These are phyloP conservation scores for Acanthurus tractus DNA, from an alignment of 2,797 vertebrate genomes.

Conservation along the genomic window DNA sequence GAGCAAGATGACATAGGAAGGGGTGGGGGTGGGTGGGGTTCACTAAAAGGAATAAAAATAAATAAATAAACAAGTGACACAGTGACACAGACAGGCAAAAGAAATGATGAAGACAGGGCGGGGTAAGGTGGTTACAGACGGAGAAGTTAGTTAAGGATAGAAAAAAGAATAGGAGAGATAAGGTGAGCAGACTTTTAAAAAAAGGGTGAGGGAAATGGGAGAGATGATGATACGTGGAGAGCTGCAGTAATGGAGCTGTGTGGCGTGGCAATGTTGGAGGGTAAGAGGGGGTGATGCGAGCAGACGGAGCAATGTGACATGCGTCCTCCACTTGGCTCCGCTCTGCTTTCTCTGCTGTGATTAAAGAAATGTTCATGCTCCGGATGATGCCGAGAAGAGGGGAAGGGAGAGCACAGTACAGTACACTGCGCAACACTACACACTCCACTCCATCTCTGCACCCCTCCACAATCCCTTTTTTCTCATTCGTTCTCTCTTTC, in stretches of 20 bases:
- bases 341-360: conserved; percentile 80
- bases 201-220: conserved; percentile 16
- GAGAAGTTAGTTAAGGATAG: conserved; percentile 59
- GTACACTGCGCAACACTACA: conserved; percentile 73
- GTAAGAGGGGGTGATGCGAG: conserved; percentile 61
- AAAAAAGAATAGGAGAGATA: conserved; percentile 35
- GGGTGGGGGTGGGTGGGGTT: not conserved
- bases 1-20: conserved; percentile 39
- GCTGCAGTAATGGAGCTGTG: conserved; percentile 60
- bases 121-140: conserved; percentile 47
- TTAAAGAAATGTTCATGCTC: conserved; percentile 84
- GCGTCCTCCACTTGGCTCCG: conserved; percentile 70
- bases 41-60: conserved; percentile 39
- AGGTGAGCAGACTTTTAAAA: conserved; percentile 43
- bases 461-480: conserved; percentile 53
- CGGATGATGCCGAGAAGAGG: conserved; percentile 79
- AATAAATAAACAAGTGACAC: conserved; percentile 70
- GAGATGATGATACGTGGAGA: conserved; percentile 48
- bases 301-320: conserved; percentile 80
- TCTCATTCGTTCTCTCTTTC: conserved; percentile 57
- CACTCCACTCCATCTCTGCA: conserved; percentile 67
- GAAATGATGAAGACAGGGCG: conserved; percentile 62
- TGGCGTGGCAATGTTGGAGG: conserved; percentile 40
- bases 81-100: conserved; percentile 71
- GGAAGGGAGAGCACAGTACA: conserved; percentile 74